Evolutionary conservation across 2,797 vertebrate genomes (phyloP).

Genomic region (Dendrocincla tyrannina): DNA sequence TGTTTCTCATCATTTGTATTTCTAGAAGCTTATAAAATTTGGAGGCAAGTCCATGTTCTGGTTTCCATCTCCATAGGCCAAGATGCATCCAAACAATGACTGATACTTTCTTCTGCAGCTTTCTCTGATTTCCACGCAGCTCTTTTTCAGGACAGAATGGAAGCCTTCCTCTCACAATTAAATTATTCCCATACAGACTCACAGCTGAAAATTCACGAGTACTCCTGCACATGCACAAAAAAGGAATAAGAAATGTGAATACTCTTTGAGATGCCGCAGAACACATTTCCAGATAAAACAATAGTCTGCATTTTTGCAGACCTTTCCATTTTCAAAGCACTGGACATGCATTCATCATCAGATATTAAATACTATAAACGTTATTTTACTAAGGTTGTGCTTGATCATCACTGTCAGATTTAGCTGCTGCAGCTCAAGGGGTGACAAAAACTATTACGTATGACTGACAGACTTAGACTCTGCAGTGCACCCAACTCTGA

Average conservation of each 20-base stretch:
- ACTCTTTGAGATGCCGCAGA: not conserved
- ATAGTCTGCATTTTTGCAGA: slow-evolving; percentile 11
- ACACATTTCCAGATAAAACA: slow-evolving; percentile 38
- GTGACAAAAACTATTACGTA: not conserved
- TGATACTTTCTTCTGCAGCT: slow-evolving; percentile 44
- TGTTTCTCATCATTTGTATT: slow-evolving; percentile 28
- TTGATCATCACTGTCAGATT: not conserved
- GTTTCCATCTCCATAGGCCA: slow-evolving; percentile 46
- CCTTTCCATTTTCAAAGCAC: slow-evolving; percentile 14
- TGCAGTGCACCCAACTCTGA: not conserved
- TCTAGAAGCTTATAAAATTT: slow-evolving; percentile 44
- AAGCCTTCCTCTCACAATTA: slow-evolving; percentile 15
- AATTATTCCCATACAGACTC: slow-evolving; percentile 58
- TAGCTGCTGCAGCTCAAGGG: not conserved
- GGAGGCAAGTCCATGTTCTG: slow-evolving; percentile 10
- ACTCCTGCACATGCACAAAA: slow-evolving; percentile 32
- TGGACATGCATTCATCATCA: not conserved
- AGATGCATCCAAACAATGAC: slow-evolving; percentile 43
- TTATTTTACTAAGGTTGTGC: not conserved
- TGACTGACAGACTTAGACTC: not conserved
- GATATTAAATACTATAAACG: not conserved
- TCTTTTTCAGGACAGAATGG: slow-evolving; percentile 37
- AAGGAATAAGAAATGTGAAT: slow-evolving; percentile 24
- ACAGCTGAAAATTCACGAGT: slow-evolving; percentile 26
- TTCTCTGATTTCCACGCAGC: slow-evolving; percentile 32